phyloP scores from a whole-genome alignment of 2,113 vertebrate genomes.

The Indicator maculatus region DNA sequence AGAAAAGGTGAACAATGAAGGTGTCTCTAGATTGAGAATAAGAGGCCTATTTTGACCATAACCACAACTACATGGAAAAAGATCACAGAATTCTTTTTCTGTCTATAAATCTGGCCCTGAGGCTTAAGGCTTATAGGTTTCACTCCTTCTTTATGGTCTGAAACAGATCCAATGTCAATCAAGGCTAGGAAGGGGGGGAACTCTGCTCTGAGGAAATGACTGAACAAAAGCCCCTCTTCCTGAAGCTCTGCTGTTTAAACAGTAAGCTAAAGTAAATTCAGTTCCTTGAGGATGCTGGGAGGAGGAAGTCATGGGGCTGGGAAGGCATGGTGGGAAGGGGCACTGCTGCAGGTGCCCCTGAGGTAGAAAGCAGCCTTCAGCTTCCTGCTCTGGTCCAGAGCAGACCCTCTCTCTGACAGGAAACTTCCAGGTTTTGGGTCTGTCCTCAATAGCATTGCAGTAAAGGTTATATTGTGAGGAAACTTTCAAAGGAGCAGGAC shows the following conservation, averaged over 20 bases:
- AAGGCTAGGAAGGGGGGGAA: background rate
- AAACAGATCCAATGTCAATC: constrained; percentile 49
- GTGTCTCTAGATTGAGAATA: constrained; percentile 10
- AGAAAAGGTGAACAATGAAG: constrained; percentile 27
- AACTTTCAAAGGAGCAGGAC: fast-evolving
- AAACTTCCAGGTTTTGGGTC: background rate
- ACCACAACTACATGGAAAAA: constrained; percentile 39
- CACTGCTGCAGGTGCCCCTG: background rate
- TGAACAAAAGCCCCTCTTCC: background rate
- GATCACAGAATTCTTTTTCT: constrained; percentile 62
- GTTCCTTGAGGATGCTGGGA: background rate
- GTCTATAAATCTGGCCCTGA: constrained; percentile 56
- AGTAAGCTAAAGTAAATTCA: background rate
- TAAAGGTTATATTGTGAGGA: background rate
- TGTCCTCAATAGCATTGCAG: background rate
- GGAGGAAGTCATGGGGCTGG: background rate
- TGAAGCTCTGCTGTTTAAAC: background rate
- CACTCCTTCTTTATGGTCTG: constrained; percentile 12
- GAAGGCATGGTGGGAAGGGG: background rate
- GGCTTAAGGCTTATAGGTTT: background rate
- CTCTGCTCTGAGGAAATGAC: background rate
- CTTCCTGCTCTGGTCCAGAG: background rate
- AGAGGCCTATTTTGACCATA: background rate
- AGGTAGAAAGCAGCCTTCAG: too few relatives aligned
- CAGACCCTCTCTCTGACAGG: background rate